Conservation (phyloP, 2,797 vertebrate species). For the Hemitrygon akajei region DNA sequence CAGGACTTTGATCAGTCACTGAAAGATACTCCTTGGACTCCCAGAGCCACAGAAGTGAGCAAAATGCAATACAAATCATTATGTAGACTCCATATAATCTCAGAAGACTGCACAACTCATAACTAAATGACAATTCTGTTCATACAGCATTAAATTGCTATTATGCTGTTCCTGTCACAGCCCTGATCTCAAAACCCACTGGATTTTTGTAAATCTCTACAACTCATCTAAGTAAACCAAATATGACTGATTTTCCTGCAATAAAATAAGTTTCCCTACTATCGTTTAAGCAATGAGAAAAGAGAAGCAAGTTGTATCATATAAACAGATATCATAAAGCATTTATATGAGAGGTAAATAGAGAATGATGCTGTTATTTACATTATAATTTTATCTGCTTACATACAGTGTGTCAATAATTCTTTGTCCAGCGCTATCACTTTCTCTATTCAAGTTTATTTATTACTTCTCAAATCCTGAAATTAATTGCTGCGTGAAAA, state of each 20-base stretch:
- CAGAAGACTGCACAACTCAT: not conserved
- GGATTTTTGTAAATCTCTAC: not conserved
- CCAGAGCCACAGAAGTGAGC: not conserved
- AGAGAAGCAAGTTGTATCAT: not conserved
- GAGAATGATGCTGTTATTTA: not conserved
- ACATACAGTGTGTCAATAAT: too few relatives aligned
- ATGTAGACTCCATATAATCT: not conserved
- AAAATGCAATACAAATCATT: conserved; percentile 1
- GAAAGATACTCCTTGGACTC: not conserved
- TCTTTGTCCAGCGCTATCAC: not conserved
- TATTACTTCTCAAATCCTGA: not conserved
- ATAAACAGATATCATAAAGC: not conserved
- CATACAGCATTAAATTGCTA: not conserved
- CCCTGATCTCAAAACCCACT: conserved; percentile 15
- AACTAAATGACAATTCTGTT: not conserved
- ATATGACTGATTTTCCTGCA: not conserved
- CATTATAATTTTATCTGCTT: not conserved
- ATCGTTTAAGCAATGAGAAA: not conserved
- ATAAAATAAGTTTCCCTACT: not conserved
- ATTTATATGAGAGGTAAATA: not conserved
- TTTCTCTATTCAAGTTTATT: not conserved
- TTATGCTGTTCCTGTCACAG: conserved; percentile 20
- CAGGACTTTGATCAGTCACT: not conserved
- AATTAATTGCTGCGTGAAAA: not conserved
- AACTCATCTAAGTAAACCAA: not conserved